Evolutionary conservation across 2,113 vertebrate genomes (phyloP).

Genomic region (Corythoichthys intestinalis): DNA sequence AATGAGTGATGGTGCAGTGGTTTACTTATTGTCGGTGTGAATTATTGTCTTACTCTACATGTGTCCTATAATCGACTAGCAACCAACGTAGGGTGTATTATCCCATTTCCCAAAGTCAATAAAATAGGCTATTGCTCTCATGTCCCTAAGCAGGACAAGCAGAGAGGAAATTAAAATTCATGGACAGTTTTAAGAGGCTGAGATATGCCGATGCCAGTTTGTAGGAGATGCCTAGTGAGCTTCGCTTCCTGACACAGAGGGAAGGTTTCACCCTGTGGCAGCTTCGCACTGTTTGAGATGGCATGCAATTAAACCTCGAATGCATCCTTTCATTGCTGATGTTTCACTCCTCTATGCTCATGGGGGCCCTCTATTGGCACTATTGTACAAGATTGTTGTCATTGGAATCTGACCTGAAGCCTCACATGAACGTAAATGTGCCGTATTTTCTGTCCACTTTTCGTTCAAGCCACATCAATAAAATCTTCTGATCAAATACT

Average conservation of each 20-base stretch:
- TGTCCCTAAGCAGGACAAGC: not conserved
- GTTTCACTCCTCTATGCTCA: not conserved
- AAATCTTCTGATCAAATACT: not conserved
- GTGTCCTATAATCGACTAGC: not conserved
- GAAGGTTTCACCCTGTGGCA: not conserved
- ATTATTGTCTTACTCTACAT: not conserved
- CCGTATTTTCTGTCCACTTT: not conserved
- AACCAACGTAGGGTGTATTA: not conserved
- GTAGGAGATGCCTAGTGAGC: not conserved
- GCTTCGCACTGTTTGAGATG: not conserved
- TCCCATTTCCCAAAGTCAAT: not conserved
- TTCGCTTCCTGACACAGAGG: not conserved
- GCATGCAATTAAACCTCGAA: not conserved
- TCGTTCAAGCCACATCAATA: not conserved
- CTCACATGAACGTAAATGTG: not conserved
- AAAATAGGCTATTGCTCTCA: not conserved
- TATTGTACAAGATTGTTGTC: not conserved
- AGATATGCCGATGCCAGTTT: not conserved
- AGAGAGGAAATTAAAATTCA: not conserved
- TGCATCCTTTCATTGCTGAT: not conserved
- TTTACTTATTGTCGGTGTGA: not conserved
- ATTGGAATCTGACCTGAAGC: not conserved
- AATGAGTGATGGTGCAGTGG: not conserved
- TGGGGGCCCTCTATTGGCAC: not conserved
- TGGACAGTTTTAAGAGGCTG: not conserved